Evolutionary conservation across 2,888 invertebrate genomes (phyloP).

Genomic region (Chrysodeixis includens): DNA sequence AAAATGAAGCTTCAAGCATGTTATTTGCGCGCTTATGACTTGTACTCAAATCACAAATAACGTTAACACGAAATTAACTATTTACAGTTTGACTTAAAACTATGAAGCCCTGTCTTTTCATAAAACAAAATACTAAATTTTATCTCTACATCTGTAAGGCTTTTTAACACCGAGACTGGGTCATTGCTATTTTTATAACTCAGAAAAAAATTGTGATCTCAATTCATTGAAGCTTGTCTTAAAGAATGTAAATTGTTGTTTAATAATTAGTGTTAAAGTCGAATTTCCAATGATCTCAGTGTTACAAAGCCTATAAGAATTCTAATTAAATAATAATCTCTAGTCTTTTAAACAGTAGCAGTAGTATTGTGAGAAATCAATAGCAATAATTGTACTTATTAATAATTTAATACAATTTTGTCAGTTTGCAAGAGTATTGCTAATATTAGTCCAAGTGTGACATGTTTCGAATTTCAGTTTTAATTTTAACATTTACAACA

Average conservation of each 20-base stretch:
- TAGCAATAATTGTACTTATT: conserved; percentile 15
- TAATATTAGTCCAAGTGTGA: conserved; percentile 20
- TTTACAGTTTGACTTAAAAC: conserved; percentile 66
- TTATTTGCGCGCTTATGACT: conserved; percentile 37
- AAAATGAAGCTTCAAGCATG: conserved; percentile 13
- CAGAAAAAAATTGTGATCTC: too few species aligned
- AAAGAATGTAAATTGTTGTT: too few species aligned
- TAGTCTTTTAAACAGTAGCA: neutral
- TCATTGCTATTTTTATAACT: neutral
- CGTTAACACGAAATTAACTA: conserved; percentile 65
- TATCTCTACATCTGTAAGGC: conserved; percentile 25
- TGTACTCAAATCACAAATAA: conserved; percentile 62
- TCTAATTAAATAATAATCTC: neutral
- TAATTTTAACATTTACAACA: conserved; percentile 72
- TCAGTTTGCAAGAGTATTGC: conserved; percentile 26
- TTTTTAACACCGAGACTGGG: conserved; percentile 13
- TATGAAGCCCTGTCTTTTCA: conserved; percentile 70
- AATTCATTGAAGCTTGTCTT: neutral
- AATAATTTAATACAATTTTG: neutral
- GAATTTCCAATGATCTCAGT: too few species aligned
- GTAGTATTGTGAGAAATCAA: conserved; percentile 17
- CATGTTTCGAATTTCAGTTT: conserved; percentile 22
- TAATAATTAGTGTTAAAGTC: too few species aligned
- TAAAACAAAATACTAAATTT: conserved; percentile 50
- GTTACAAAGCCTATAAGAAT: neutral